phyloP scores from a whole-genome alignment of 2,113 vertebrate species.

The Trematomus loennbergii region DNA sequence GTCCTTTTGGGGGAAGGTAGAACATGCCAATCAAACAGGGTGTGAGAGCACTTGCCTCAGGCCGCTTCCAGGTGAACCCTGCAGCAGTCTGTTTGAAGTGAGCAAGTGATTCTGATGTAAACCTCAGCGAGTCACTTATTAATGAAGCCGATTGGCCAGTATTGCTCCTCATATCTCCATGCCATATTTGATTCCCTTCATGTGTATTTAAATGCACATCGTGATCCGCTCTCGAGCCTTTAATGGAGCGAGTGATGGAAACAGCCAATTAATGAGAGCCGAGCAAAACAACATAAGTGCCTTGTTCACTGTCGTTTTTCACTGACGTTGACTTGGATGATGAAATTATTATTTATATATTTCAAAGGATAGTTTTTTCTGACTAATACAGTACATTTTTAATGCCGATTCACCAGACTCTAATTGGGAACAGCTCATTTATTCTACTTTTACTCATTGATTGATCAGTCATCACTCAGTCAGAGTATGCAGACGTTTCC shows the following conservation, averaged over 20 bases:
- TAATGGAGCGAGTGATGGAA: conserved; percentile 45
- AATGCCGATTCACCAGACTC: neutral
- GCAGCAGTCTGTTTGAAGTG: conserved; percentile 73
- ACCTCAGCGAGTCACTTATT: conserved; percentile 34
- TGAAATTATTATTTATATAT: conserved; percentile 60
- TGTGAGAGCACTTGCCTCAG: conserved; percentile 73
- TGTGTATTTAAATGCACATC: conserved; percentile 45
- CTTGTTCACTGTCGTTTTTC: conserved; percentile 34
- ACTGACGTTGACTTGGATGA: conserved; percentile 53
- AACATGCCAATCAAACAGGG: conserved; percentile 68
- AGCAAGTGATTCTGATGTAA: conserved; percentile 69
- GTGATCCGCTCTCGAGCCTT: conserved; percentile 31
- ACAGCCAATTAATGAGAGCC: conserved; percentile 62
- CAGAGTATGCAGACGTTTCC: conserved; percentile 16
- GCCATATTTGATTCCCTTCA: conserved; percentile 25
- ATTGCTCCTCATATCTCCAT: neutral
- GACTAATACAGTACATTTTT: conserved; percentile 16
- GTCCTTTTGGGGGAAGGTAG: conserved; percentile 63
- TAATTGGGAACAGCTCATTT: conserved; percentile 14
- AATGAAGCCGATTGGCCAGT: conserved; percentile 59
- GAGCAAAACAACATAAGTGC: conserved; percentile 40
- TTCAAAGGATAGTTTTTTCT: neutral
- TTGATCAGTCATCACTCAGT: conserved; percentile 38
- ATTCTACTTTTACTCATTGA: neutral
- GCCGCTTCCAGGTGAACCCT: conserved; percentile 77